Evolutionary conservation across 1,140 invertebrate species (phyloP).

Genomic region (Rhopalosiphum padi): DNA sequence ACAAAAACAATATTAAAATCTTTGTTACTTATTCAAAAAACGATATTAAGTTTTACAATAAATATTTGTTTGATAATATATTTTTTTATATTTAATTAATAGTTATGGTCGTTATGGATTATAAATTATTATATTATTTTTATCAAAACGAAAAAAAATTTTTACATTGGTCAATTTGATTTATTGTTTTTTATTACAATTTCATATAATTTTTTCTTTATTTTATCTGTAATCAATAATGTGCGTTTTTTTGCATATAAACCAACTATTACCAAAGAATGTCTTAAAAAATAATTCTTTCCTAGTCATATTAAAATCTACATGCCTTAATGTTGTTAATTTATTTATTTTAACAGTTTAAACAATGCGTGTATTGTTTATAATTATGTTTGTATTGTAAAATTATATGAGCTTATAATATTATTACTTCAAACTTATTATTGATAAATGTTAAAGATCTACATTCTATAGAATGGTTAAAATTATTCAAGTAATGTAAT

Average conservation of each 20-base stretch:
- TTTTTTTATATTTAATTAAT: neutral
- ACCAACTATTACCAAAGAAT: neutral
- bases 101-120: neutral
- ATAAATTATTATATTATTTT: neutral
- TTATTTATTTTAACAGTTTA: neutral
- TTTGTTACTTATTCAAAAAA: neutral
- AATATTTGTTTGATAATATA: neutral
- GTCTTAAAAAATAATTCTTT: neutral
- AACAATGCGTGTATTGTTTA: neutral
- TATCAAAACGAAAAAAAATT: neutral
- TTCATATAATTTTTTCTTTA: neutral
- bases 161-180: neutral
- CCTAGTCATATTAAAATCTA: constrained; percentile 14
- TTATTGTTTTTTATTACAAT: neutral
- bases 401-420: neutral
- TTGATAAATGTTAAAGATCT: neutral
- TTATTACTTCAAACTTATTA: neutral
- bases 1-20: neutral
- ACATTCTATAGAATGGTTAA: neutral
- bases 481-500: neutral
- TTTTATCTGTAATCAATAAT: neutral
- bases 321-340: neutral
- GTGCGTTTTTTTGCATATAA: neutral
- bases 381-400: neutral
- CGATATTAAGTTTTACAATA: neutral